Evolutionary conservation across 53 echinoderm and acorn worm genomes (phyloP), one percentile per base, ranked within the genome.

Genomic region (Crossaster papposus): DNA sequence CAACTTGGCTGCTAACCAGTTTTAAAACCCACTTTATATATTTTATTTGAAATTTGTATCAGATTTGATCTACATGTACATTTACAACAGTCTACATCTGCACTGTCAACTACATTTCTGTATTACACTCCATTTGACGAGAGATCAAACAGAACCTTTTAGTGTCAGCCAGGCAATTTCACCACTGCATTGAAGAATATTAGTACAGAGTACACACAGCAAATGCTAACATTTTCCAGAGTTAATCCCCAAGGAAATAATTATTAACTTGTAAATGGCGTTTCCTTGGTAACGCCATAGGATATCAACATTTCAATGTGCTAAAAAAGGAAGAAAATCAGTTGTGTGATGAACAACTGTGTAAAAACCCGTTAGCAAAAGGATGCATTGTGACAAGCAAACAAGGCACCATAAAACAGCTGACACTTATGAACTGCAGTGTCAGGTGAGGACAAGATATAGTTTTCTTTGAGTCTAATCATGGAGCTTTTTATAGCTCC

Each of bases 231-330:
- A 18, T n/a, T 30, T 81, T 20, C 22, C 63, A 81, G 9, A 31
- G 34, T 36, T 55, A 30, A 30, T 30, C 82, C 68, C 44, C 36
- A 24, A 34, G 82, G 82, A 82, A 82, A 37, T 36, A 82, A 82
- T 82, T 64, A 82, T 82, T 35, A 64, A 81, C 82, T 82, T 28
- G 38, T 38, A 54, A 50, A 36, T 65, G 82, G 37, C n/a, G 82
- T 82, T 82, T 36, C 82, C 82, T 22, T 0, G 68, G 68, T 65
- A 65, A 82, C 65, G 36, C 34, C 74, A 3, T 36, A 68, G 58
- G 58, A 55, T 18, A 22, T 34, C 54, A 34, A 79, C 29, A 54
- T 54, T 52, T 79, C 11, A 44, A 9, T 44, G 44, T 7, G 23
- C 79, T 79, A 7, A 35, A 29, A 10, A 38, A n/a, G 37, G 44